Base-by-base conservation (phyloP, 1,140 invertebrate species). In the Drosophila arizonae region DNA sequence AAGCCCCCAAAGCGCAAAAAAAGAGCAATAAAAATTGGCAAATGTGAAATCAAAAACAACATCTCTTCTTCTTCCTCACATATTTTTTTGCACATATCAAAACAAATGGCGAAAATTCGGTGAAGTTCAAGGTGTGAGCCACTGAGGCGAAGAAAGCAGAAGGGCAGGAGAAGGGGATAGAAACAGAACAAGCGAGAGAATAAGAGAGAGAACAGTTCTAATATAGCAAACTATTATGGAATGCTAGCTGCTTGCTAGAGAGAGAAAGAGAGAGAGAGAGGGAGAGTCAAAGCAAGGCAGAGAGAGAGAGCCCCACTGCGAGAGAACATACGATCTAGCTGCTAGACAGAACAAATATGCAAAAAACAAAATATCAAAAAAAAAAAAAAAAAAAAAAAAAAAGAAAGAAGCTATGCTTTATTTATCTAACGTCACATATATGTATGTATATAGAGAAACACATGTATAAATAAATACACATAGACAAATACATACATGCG, bases 101-200 rank as follows among this genome's bases (percentile, higher is more conserved):
- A 90, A 90, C 84, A 90, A 90, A 90, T 82, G 72, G 66, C 80
- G 56, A 88, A 90, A 90, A 90, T 90, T 88, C 88, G 88, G 88
- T 90, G 88, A 90, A 90, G 88, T 90, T 90, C 88, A 90, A 90
- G 88, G 88, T 90, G 88, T 90, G 57, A 45, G 76, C 76, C 72
- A 87, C 82, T 79, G 81, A 77, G 81, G 57, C 57, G 56, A 67
- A 70, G 63, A 66, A 57, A 73, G 46, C 43, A 50, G 62, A 52
- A 33, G 24, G 17, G 43, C 55, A 57, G 9, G 21, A 24, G 21
- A 24, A 24, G 15, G 21, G 8, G 17, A 56, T 39, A 41, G 15
- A 45, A 64, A 66, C 46, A 65, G 43, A 39, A 24, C 21, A 24
- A 24, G 21, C 21, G 39, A 30, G 28, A 30, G 28, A 69, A 51